Evolutionary conservation across 2,113 vertebrate species (phyloP), one percentile per base, ranked within the genome.

Genomic region (Synodontis membranacea): DNA sequence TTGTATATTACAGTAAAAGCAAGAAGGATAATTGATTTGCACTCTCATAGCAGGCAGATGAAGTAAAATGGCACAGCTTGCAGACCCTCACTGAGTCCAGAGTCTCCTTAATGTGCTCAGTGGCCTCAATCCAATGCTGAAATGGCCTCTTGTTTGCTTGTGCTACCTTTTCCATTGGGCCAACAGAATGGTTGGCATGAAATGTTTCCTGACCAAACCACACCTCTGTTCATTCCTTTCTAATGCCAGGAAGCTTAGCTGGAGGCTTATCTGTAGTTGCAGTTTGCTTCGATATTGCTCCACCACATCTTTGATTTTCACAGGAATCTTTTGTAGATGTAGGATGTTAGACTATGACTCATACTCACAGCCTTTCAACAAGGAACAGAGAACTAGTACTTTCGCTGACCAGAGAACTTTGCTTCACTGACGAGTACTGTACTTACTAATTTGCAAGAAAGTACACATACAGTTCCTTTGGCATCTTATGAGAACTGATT

Each of bases 81-180:
- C 78, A 58, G 52, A 80, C 34, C 23, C 4, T 58, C 11, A 3
- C 10, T 42, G 42, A 62, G 21, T 60, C 58, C 44, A 54, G 60
- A 52, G 58, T 34, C 85, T 81, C 37, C 42, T 37, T 82, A 86
- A 86, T 86, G 85, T 58, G 79, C 42, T 86, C 79, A 15, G 85
- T 86, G 85, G 85, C 79, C 74, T 86, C 78, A 21, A n/a, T 86
- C 86, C 86, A 89, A 82, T 23, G 62, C 37, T 83, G 52, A 80
- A 87, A 68, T 80, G 46, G 81, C 56, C 78, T 81, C 72, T 81
- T 84, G 66, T 86, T 86, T 72, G 72, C 83, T 44, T 64, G 21
- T 31, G 25, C 60, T 34, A 64, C 54, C n/a, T 84, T 39, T 19
- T 76, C 34, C 70, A 83, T 25, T 44, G 21, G 50, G 48, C 64